phyloP scores from a whole-genome alignment of 2,113 vertebrate genomes.

The Ailuropoda melanoleuca region DNA sequence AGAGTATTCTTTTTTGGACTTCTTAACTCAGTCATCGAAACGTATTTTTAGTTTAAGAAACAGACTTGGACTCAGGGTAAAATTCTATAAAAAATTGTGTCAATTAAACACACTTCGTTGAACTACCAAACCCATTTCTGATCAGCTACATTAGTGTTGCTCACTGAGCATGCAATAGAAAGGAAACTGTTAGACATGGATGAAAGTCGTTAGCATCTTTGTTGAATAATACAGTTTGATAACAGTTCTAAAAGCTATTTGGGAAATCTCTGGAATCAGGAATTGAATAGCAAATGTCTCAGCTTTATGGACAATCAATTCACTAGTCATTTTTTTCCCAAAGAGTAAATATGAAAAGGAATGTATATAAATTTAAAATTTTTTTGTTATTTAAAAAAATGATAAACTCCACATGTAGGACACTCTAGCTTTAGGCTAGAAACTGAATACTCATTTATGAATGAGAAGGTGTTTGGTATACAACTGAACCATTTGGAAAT shows the following conservation, averaged over 20 bases:
- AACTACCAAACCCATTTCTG: background rate
- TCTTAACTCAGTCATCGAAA: background rate
- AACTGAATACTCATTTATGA: background rate
- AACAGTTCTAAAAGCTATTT: background rate
- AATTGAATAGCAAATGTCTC: background rate
- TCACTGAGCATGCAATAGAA: background rate
- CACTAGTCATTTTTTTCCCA: background rate
- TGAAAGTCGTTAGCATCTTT: background rate
- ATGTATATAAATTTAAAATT: background rate
- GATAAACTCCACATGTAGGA: background rate
- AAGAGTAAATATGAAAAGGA: background rate
- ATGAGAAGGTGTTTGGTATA: background rate
- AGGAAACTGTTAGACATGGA: background rate
- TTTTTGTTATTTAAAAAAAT: background rate
- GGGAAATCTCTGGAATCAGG: background rate
- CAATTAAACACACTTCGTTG: background rate
- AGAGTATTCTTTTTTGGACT: background rate
- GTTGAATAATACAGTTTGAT: background rate
- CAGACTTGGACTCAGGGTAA: background rate
- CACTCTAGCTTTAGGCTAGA: background rate
- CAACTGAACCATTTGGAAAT: background rate
- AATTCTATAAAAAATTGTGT: background rate
- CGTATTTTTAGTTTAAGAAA: background rate
- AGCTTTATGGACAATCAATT: background rate
- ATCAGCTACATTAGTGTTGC: background rate